Conservation (phyloP, 2,797 vertebrate species). For the Lophius americanus region DNA sequence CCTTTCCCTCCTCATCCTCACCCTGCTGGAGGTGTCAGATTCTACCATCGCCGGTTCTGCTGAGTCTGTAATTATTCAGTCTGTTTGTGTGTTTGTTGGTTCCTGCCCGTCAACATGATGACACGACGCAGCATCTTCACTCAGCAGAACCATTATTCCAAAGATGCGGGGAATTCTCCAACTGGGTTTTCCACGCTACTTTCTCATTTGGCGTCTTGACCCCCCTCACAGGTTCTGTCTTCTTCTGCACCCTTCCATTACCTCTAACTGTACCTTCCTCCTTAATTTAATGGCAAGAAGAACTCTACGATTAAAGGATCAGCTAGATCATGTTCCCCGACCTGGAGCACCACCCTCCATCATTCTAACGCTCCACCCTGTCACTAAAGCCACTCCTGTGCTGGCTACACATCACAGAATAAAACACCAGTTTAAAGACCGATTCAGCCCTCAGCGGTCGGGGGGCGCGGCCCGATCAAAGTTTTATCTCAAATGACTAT, state of each 20-base stretch:
- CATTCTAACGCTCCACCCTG: too few species aligned
- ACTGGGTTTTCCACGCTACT: conserved; percentile 15
- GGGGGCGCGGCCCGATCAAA: too few species aligned
- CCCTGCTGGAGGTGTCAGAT: conserved; percentile 12
- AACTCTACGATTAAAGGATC: too few species aligned
- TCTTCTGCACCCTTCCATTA: not conserved
- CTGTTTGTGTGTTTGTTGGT: conserved; percentile 68
- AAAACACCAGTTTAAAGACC: too few species aligned
- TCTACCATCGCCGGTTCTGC: conserved; percentile 59
- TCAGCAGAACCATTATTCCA: conserved; percentile 27
- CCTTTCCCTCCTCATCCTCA: conserved; percentile 64
- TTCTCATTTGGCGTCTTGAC: conserved; percentile 10
- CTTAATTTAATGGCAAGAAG: too few species aligned
- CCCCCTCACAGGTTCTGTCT: not conserved
- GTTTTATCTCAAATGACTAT: too few species aligned
- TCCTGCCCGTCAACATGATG: conserved; percentile 48
- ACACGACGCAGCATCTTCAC: conserved; percentile 14
- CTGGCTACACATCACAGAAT: too few species aligned
- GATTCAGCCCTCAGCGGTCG: too few species aligned
- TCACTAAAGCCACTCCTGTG: too few species aligned
- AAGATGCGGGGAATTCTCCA: conserved; percentile 33
- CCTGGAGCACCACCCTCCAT: too few species aligned
- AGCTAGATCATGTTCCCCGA: too few species aligned
- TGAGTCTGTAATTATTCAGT: conserved; percentile 73
- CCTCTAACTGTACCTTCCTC: too few species aligned